Conservation (phyloP, 1,140 invertebrate species). For the Brachionus plicatilis region DNA sequence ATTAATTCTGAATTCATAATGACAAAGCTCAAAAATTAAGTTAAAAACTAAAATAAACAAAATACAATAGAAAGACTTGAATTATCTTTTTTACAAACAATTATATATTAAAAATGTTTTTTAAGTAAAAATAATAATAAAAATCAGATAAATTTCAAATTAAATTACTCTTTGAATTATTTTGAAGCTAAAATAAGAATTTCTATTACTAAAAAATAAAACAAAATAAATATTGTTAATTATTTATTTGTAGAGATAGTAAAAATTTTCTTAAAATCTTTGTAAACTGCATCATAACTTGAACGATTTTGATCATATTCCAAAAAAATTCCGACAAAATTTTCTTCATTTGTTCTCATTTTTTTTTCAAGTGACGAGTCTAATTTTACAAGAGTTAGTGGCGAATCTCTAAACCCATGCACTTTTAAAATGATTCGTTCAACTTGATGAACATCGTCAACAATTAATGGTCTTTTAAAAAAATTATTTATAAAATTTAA, state of each 20-base stretch:
- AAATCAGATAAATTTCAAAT: too few species aligned
- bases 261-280: constrained; percentile 24
- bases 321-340: not conserved
- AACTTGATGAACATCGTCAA: not conserved
- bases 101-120: too few species aligned
- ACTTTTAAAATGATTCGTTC: not conserved
- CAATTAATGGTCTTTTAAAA: not conserved
- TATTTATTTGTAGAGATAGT: not conserved
- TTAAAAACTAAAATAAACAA: too few species aligned
- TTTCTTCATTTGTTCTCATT: constrained; percentile 16
- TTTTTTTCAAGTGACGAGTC: not conserved
- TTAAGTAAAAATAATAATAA: too few species aligned
- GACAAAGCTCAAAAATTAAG: too few species aligned
- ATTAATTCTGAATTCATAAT: too few species aligned
- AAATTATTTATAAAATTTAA: not conserved
- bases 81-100: too few species aligned
- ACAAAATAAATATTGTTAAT: not conserved
- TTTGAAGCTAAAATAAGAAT: too few species aligned
- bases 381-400: not conserved
- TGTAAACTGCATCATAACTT: not conserved
- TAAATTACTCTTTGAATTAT: too few species aligned
- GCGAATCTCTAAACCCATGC: not conserved
- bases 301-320: not conserved
- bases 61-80: too few species aligned
- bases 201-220: too few species aligned